Conservation (phyloP, 2,888 invertebrate genomes). For the Epinotia bilunana region DNA sequence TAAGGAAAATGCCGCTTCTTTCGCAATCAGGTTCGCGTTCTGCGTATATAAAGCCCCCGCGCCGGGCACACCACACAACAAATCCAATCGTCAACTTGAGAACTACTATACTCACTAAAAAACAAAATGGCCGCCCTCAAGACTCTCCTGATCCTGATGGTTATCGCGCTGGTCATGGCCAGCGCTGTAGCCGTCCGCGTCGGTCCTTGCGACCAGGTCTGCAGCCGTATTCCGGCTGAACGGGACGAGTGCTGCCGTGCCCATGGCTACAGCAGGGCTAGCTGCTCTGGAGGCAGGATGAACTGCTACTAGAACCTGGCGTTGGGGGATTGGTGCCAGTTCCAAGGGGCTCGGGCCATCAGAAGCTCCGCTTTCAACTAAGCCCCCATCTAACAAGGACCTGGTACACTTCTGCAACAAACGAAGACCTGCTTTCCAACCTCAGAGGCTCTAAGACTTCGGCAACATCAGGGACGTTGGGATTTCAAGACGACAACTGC, state of each 20-base stretch:
- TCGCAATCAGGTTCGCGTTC: neutral
- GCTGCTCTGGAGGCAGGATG: neutral
- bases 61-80: neutral
- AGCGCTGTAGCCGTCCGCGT: slow-evolving; percentile 3
- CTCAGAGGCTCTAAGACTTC: neutral
- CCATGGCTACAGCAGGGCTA: neutral
- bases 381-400: neutral
- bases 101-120: neutral
- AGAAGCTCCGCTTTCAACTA: neutral
- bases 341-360: neutral
- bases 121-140: slow-evolving; percentile 22
- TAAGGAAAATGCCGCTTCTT: neutral
- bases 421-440: neutral
- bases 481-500: no score
- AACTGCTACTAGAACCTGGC: slow-evolving; percentile 7
- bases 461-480: neutral
- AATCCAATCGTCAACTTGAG: neutral
- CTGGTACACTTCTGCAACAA: neutral
- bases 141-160: slow-evolving; percentile 13
- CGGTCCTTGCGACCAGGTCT: slow-evolving; percentile 8
- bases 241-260: slow-evolving; percentile 13
- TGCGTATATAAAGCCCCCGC: neutral
- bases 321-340: neutral
- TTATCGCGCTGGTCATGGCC: slow-evolving; percentile 10
- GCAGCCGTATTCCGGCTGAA: neutral